Base-by-base conservation (phyloP, 64 coral and sea anemone genomes). In the Dendrophyllia cribrosa region DNA sequence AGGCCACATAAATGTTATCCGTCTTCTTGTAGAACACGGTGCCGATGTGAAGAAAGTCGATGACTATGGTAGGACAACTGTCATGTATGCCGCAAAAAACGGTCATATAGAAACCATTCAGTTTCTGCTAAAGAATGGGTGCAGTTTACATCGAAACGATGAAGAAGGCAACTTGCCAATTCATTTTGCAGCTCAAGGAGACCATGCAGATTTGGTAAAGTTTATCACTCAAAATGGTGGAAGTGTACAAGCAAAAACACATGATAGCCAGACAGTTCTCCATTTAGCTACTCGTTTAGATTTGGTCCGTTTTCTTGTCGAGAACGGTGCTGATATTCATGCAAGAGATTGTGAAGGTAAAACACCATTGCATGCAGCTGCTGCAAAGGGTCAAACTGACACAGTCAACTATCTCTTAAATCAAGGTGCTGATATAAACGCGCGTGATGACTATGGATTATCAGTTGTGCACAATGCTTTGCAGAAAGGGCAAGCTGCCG, bases 351-450 rank as follows among this genome's bases (percentile, higher is more conserved):
- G 7, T 43, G 0, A 16, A 7, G 4, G 15, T 7, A 75, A 51
- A 75, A 75, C 73, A 20, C 73, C 73, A 51, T 75, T 75, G 44
- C 73, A 75, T 51, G 73, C 50, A 5, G 73, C 47, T 75, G 48
- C 73, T 75, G 73, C 50, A 51, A 75, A 75, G 19, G 73, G 73
- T 0, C 73, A 75, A 75, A 51, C 73, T 7, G 73, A 75, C 73
- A 75, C 73, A 5, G 17, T 75, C 5, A 51, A n/a, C 47, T 75
- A 75, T 75, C 73, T 75, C 50, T 4, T 75, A 52, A 51, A 51
- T 43, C 45, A 51, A 16, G 73, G 73, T 75, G 47, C 73, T 75
- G 47, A 51, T 75, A 14, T 75, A 17, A 75, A 75, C 73, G n/a
- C 73, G 20, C 3, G 73, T 2, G 73, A 75, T 45, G 7, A 51